Conservation (phyloP, 2,888 invertebrate genomes). For the Ormyrus nitidulus region DNA sequence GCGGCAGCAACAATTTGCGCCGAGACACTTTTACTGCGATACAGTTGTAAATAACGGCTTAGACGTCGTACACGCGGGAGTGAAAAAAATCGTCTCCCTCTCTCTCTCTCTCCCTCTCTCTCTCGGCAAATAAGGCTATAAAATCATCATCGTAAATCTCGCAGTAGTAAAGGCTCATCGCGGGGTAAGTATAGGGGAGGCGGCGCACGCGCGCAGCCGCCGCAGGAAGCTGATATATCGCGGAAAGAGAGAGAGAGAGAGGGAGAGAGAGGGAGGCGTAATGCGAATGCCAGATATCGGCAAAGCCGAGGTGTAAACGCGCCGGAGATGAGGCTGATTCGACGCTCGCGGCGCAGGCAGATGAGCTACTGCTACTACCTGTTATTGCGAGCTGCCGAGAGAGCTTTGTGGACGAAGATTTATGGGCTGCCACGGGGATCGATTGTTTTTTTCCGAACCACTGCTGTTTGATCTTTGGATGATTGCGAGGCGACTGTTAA, state of each 20-base stretch:
- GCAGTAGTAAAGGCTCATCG: slow-evolving; percentile 53
- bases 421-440: no score
- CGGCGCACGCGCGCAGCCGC: not conserved
- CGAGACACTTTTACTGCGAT: slow-evolving; percentile 55
- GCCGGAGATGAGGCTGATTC: slow-evolving; percentile 19
- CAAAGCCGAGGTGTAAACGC: slow-evolving; percentile 20
- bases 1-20: slow-evolving; percentile 38
- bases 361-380: no score
- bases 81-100: slow-evolving; percentile 29
- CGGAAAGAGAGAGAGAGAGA: slow-evolving; percentile 6
- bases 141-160: slow-evolving; percentile 70
- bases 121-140: slow-evolving; percentile 67
- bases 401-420: not conserved
- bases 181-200: slow-evolving; percentile 43
- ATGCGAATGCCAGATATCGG: slow-evolving; percentile 50
- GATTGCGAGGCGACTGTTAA: no score
- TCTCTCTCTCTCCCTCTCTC: slow-evolving; percentile 33
- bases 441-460: no score
- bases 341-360: not conserved
- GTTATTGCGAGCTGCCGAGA: not conserved
- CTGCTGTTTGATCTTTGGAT: no score
- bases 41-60: slow-evolving; percentile 53
- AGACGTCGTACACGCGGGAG: slow-evolving; percentile 42
- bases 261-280: slow-evolving; percentile 13
- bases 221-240: no score